Evolutionary conservation across 1,140 invertebrate genomes (phyloP), one percentile per base, ranked within the genome.

Genomic region (Drosophila arawakana): DNA sequence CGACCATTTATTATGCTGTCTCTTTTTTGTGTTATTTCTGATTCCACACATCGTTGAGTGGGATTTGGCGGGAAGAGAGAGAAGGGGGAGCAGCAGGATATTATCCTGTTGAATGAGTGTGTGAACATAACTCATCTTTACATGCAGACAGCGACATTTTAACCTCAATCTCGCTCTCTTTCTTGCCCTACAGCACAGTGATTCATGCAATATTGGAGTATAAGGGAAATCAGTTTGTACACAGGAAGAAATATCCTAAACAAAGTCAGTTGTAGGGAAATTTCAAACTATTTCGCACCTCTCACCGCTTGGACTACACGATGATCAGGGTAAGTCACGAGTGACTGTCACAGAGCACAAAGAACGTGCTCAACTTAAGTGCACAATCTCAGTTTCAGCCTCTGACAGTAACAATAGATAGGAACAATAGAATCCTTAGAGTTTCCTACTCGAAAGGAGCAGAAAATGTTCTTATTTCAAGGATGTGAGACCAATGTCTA

Each of bases 41-140:
- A 61, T 62, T 58, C 67, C 67, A 74, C 58, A 74, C 72, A 74
- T 74, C 50, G 35, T 30, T 30, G 25, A 30, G 25, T 5, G 25
- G 4, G 25, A 30, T 30, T 30, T 30, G 2, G 6, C 2, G 25
- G 25, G 25, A 30, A 30, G 4, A 30, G 1, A 30, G 25, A 30
- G 49, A 43, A 37, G 37, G 9, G 8, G 7, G n/a, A 70, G 35
- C 49, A 15, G 43, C 72, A 70, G 72, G 66, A 74, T 74, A 74
- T 70, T 74, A 70, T 74, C 50, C 72, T 63, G 65, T 41, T 54
- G 71, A 60, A 73, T 60, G 63, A 60, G 47, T 68, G 65, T 61
- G 72, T 55, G 72, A 55, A 62, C 72, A 74, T 74, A 74, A 74
- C 52, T 74, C 72, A 70, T 57, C 18, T 61, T 61, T 44, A 7